A percentile compares a stretch with the other conserved stretches of the same genome.
Evolutionary conservation across 2,113 vertebrate species (phyloP).

Genomic region (Garra rufa): DNA sequence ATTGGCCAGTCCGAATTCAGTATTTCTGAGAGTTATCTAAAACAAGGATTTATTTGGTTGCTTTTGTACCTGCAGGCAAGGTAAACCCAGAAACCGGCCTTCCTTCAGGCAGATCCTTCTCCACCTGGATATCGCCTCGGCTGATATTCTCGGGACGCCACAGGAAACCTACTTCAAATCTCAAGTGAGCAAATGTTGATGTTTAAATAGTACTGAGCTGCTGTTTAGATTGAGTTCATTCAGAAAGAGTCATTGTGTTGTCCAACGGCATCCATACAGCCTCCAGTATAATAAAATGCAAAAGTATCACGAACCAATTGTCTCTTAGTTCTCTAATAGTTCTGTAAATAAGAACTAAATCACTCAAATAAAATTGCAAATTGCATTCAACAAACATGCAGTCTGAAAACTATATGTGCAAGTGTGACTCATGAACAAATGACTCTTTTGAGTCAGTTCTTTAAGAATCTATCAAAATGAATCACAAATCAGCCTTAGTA

Average conservation of each 20-base stretch:
- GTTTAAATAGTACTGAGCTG: not conserved
- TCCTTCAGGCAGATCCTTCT: conserved; percentile 97
- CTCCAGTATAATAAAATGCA: too few relatives aligned
- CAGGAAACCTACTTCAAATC: conserved; percentile 99
- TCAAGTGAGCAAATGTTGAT: conserved; percentile 78
- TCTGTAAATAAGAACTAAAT: not conserved
- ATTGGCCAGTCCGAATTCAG: not conserved
- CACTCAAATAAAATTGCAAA: not conserved
- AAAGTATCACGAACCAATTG: not conserved
- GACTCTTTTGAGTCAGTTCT: not conserved
- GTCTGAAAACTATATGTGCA: not conserved
- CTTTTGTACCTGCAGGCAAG: conserved; percentile 81
- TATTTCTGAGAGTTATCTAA: not conserved
- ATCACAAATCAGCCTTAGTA: not conserved
- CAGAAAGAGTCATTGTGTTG: not conserved
- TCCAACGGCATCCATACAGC: not conserved
- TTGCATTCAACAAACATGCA: not conserved
- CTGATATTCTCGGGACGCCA: conserved; percentile 92
- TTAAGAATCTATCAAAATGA: not conserved
- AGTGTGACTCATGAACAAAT: not conserved
- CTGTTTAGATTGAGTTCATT: not conserved
- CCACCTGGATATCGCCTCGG: conserved; percentile 94
- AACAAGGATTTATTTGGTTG: not conserved
- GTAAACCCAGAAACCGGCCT: conserved; percentile 94
- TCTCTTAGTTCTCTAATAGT: not conserved